Conservation (phyloP, 2,113 vertebrate species). For the Coturnix japonica region DNA sequence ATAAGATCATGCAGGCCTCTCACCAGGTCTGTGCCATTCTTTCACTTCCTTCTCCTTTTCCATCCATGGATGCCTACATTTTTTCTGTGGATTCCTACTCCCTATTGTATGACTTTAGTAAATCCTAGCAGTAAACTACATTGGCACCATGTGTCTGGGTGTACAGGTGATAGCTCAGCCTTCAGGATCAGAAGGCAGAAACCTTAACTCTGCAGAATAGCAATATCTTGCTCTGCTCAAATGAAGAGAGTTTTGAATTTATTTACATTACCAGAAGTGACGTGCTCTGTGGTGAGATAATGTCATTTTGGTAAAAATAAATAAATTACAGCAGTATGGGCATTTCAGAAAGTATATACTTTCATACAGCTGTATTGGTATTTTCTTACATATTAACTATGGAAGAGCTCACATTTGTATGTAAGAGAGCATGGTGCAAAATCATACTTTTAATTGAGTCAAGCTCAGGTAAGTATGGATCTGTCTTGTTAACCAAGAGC, state of each 20-base stretch:
- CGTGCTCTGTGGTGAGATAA: neutral
- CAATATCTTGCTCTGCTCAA: neutral
- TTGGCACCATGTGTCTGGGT: neutral
- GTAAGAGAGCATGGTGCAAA: neutral
- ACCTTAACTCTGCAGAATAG: neutral
- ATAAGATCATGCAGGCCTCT: conserved; percentile 81
- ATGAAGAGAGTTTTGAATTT: neutral
- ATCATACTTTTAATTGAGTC: neutral
- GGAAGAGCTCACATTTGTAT: neutral
- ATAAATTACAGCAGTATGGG: neutral
- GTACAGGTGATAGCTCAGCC: neutral
- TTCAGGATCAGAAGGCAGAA: neutral
- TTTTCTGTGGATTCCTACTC: neutral
- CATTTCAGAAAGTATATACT: neutral
- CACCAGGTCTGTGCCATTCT: conserved; percentile 80
- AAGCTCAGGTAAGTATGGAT: neutral
- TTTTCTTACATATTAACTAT: conserved; percentile 25
- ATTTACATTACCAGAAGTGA: neutral
- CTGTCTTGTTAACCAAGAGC: neutral
- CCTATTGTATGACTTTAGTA: neutral
- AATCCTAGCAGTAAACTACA: neutral
- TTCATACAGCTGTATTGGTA: neutral
- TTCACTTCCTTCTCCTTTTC: neutral
- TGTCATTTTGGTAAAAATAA: neutral
- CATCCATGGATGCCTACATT: neutral